A percentile compares a stretch with the other conserved stretches of the same genome.
Evolutionary conservation across 2,113 vertebrate genomes (phyloP).

Genomic region (Anthoscopus minutus): DNA sequence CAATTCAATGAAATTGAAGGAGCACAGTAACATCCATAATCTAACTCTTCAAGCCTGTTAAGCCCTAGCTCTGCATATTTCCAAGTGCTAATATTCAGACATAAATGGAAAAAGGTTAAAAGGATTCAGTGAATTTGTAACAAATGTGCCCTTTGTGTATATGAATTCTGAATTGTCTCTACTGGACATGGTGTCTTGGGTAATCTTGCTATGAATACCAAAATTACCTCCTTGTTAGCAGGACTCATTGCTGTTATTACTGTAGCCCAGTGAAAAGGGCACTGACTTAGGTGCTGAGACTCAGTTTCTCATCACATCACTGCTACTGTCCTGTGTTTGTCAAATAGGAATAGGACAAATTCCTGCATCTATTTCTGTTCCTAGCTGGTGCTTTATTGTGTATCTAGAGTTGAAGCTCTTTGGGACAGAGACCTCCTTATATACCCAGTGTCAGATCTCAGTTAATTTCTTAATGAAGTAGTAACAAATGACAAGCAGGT

Average conservation of each 20-base stretch:
- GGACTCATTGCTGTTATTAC: slow-evolving; percentile 1
- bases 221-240: slow-evolving; percentile 31
- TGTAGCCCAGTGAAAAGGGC: slow-evolving; percentile 1
- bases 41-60: slow-evolving; percentile 25
- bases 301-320: neutral
- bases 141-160: slow-evolving; percentile 39
- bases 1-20: slow-evolving; percentile 15
- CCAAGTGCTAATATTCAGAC: slow-evolving; percentile 26
- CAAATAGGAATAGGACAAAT: neutral
- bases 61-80: neutral
- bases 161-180: slow-evolving; percentile 17
- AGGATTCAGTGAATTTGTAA: slow-evolving; percentile 43
- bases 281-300: neutral
- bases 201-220: slow-evolving; percentile 53
- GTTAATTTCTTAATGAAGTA: neutral
- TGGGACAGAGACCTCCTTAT: neutral
- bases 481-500: neutral
- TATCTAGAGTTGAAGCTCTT: neutral
- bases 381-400: neutral
- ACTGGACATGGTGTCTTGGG: neutral
- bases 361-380: neutral
- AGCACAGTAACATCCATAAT: slow-evolving; percentile 15
- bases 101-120: slow-evolving; percentile 62
- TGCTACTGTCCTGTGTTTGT: neutral
- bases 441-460: neutral